Base-by-base conservation (phyloP, 64 coral and sea anemone genomes). In the Cladopsammia gracilis region DNA sequence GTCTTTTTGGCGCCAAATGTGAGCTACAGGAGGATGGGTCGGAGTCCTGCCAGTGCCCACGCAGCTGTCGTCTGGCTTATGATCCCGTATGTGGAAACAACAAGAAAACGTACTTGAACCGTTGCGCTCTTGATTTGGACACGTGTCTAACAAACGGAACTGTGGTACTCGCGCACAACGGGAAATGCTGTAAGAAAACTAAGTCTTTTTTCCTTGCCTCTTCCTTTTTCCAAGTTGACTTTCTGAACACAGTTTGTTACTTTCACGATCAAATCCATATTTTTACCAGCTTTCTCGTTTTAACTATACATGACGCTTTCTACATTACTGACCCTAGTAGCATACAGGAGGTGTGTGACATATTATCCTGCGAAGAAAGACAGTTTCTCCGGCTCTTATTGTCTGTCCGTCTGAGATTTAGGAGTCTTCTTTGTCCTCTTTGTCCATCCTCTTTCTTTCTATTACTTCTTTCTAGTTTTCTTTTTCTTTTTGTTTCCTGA, bases 101-200 rank as follows among this genome's bases (percentile, higher is more conserved):
- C 24, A 67, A 70, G 18, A 94, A 89, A 20, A 94, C 93, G 7
- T 94, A 89, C 49, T 44, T 67, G 4, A 94, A 94, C 80, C 49
- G 68, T 6, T 88, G 86, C 10, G 93, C 86, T 25, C 51, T 94
- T 16, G 26, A 94, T 19, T 25, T 94, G 25, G 86, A 87, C 24
- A 64, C 76, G 16, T 94, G 93, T 75, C 26, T 50, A 42, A 69
- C 69, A 12, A 89, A 88, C n/a, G 76, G 77, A 45, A 66, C 58
- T 18, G 53, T 94, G 5, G 52, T 80, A 14, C 60, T 87, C 42
- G 56, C 52, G 48, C 76, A 77, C 18, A 16, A 49, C 79, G 94
- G 94, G 62, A 75, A 58, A 70, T 95, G 94, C 64, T 87, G 98
- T 99, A 94, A 93, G 97, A 93, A 64, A 23, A 50, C 19, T 51